Base-by-base conservation (phyloP, 2,888 invertebrate species). In the Crocallis elinguaria region DNA sequence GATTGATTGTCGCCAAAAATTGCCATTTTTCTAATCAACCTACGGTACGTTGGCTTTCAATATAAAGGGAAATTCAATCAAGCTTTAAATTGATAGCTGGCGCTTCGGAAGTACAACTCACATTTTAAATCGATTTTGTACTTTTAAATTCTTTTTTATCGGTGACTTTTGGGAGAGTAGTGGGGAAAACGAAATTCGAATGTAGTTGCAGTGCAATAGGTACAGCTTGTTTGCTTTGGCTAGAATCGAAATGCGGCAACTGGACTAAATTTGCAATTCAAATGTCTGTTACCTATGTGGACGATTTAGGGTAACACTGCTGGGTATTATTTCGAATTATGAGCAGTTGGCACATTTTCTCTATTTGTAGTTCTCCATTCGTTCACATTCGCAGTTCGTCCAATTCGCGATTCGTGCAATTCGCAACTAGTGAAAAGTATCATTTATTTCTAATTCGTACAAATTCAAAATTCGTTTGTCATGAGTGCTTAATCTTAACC, bases 11-110 rank as follows among this genome's bases (percentile, higher is more conserved):
- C 19, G 12, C 16, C 12, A 27, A 52, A 60, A 52, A 49, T 50
- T 49, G 29, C 16, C 35, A 29, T 48, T 49, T 53, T 57, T 57
- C 44, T 48, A 52, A 52, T 55, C 49, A 57, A 48, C 49, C 54
- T 29, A 14, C 17, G 44, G 36, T 32, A 45, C 41, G 30, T 8
- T 14, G 45, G 13, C 30, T 33, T 37, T 37, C 25, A 43, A 44
- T 48, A 38, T 33, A 37, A 27, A 45, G 51, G 45, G 52, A 42
- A 59, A 53, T 56, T 53, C 48, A 44, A 56, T 53, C 48, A 49
- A 44, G 49, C 49, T 41, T 55, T 45, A 49, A 55, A 55, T 49
- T 45, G 55, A 55, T 49, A 41, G 45, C 13, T 32, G 35, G n/a
- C 42, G 43, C 42, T 43, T 29, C 9, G 41, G 45, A 12, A 53